A percentile compares a stretch with the other conserved stretches of the same genome.
Conservation (phyloP, 2,888 invertebrate species). For the Melikaiella ostensackeni region DNA sequence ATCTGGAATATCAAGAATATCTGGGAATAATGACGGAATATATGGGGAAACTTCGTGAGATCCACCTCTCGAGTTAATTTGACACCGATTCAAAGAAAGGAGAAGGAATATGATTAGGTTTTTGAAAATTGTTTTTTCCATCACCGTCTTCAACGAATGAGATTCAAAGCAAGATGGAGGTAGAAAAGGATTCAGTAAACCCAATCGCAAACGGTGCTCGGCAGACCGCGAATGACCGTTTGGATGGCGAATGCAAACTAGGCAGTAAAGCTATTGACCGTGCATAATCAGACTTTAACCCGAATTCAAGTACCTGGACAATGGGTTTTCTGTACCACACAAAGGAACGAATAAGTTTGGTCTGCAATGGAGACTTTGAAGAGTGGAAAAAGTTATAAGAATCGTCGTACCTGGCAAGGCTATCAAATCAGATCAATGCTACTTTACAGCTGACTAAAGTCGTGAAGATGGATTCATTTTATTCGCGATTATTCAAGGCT, state of each 20-base stretch:
- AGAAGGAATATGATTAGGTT: background rate
- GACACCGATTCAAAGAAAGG: background rate
- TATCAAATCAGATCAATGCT: constrained; percentile 30
- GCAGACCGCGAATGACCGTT: constrained; percentile 65
- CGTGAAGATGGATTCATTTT: constrained; percentile 5
- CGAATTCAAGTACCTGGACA: constrained; percentile 59
- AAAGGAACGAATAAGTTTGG: constrained; percentile 52
- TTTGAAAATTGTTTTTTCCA: constrained; percentile 40
- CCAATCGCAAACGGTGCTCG: constrained; percentile 59
- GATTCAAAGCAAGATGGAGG: constrained; percentile 33
- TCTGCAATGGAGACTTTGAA: constrained; percentile 47
- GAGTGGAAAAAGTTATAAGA: constrained; percentile 34
- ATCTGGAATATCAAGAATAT: no score
- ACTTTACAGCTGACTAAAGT: constrained; percentile 17
- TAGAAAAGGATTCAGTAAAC: constrained; percentile 48
- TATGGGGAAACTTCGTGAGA: no score
- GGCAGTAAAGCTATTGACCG: constrained; percentile 63
- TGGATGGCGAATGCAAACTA: constrained; percentile 66
- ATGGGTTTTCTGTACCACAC: constrained; percentile 55
- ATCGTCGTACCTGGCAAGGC: constrained; percentile 19
- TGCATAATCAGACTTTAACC: constrained; percentile 67
- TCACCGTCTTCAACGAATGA: constrained; percentile 43
- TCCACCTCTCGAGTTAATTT: no score
- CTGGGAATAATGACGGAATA: no score
- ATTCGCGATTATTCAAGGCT: background rate